phyloP scores from a whole-genome alignment of 2,113 vertebrate genomes.

The Pedionomus torquatus region DNA sequence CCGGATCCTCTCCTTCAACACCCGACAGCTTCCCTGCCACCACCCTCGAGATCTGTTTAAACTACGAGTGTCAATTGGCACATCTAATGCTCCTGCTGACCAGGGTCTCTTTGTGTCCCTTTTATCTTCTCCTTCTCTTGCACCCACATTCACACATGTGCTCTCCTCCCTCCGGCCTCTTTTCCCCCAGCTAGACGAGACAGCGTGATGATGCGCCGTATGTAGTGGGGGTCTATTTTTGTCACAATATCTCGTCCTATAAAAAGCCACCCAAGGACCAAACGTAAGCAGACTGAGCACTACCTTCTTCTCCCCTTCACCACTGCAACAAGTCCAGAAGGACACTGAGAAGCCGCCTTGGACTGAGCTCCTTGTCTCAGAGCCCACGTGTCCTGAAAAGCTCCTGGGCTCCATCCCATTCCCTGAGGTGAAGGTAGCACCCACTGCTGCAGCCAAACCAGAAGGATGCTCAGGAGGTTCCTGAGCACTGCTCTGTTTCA shows the following conservation, averaged over 20 bases:
- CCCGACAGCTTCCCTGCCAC: neutral
- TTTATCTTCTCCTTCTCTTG: neutral
- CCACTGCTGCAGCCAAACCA: neutral
- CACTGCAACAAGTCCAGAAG: neutral
- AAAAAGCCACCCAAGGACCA: neutral
- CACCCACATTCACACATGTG: neutral
- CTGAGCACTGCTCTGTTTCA: neutral
- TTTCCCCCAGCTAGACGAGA: neutral
- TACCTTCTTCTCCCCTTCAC: neutral
- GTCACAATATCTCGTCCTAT: neutral
- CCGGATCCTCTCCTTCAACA: neutral
- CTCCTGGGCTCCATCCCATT: neutral
- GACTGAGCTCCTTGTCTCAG: neutral
- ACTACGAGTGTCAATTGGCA: neutral
- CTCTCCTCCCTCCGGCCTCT: neutral
- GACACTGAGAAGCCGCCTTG: neutral
- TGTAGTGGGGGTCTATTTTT: neutral
- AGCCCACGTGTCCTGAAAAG: neutral
- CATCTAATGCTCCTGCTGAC: neutral
- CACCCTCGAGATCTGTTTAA: neutral
- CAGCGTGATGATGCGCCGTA: neutral
- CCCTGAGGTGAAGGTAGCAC: neutral
- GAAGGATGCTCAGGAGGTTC: neutral
- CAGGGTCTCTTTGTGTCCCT: neutral
- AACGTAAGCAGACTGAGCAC: neutral